phyloP scores from a whole-genome alignment of 2,113 vertebrate genomes.

The Shinisaurus crocodilurus region DNA sequence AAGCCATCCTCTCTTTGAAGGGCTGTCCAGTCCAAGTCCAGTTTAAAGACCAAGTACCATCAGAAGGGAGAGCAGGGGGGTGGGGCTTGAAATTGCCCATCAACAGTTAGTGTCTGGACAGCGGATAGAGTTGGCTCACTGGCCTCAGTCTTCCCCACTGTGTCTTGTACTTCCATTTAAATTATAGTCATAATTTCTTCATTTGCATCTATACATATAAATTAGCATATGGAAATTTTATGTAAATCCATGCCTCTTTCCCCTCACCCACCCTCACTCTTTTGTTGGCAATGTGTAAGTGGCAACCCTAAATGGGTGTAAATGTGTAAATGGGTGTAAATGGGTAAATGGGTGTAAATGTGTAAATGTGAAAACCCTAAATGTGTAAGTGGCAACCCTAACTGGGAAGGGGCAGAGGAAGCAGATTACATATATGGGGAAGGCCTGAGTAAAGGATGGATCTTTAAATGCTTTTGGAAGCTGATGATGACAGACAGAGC shows the following conservation, averaged over 20 bases:
- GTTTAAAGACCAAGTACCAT: neutral
- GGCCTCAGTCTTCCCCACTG: neutral
- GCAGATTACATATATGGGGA: neutral
- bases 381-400: neutral
- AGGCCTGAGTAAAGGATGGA: neutral
- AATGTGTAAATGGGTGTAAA: no score
- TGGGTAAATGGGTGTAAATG: no score
- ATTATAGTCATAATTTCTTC: neutral
- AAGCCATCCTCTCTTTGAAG: neutral
- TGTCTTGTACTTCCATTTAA: neutral
- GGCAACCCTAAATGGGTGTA: no score
- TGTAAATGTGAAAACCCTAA: no score
- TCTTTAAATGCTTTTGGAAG: neutral
- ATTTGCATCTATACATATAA: neutral
- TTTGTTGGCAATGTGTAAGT: no score
- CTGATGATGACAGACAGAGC: neutral
- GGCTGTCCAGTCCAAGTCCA: neutral
- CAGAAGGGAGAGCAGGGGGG: neutral
- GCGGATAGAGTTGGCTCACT: neutral
- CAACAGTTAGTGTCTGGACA: neutral
- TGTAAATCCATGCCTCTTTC: no score
- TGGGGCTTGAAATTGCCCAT: neutral
- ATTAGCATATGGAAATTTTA: no score
- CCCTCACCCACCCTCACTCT: no score
- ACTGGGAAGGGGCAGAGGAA: neutral